phyloP scores from a whole-genome alignment of 2,797 vertebrate species.

The Cottoperca gobio region DNA sequence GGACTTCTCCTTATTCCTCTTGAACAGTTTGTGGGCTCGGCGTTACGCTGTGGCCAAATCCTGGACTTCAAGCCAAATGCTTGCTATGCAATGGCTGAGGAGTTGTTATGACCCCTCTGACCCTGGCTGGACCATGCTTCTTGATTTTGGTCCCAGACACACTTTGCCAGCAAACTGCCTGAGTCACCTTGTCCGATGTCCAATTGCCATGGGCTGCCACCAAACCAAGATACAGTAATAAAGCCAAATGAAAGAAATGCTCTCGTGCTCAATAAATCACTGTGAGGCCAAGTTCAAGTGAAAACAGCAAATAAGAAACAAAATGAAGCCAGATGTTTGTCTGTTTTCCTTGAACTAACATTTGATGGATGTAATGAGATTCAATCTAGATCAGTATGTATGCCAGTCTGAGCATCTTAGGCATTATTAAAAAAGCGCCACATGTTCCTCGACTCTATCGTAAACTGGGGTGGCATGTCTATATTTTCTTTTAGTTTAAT shows the following conservation, averaged over 20 bases:
- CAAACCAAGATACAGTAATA: slow-evolving; percentile 43
- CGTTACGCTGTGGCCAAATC: slow-evolving; percentile 65
- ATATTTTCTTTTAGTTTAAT: slow-evolving; percentile 15
- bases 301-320: slow-evolving; percentile 46
- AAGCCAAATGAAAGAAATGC: slow-evolving; percentile 46
- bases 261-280: slow-evolving; percentile 64
- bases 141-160: slow-evolving; percentile 38
- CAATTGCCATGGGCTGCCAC: slow-evolving; percentile 28
- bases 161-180: slow-evolving; percentile 12
- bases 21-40: slow-evolving; percentile 80
- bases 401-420: slow-evolving; percentile 37
- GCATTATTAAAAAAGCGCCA: slow-evolving; percentile 13
- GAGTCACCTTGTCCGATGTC: slow-evolving; percentile 55
- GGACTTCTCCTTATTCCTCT: slow-evolving; percentile 62
- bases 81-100: slow-evolving; percentile 50
- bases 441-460: not conserved
- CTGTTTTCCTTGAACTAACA: slow-evolving; percentile 46
- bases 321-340: slow-evolving; percentile 60
- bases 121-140: slow-evolving; percentile 48
- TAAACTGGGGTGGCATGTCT: slow-evolving; percentile 17
- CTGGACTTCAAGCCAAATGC: slow-evolving; percentile 81
- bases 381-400: slow-evolving; percentile 15
- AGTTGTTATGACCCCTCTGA: slow-evolving; percentile 66
- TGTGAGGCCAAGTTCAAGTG: slow-evolving; percentile 34
- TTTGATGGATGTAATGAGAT: slow-evolving; percentile 49